A percentile compares a stretch with the other conserved stretches of the same genome.
These are phyloP conservation scores for Cepaea nemoralis DNA, from an alignment of 1,140 invertebrate species.

Conservation along the genomic window DNA sequence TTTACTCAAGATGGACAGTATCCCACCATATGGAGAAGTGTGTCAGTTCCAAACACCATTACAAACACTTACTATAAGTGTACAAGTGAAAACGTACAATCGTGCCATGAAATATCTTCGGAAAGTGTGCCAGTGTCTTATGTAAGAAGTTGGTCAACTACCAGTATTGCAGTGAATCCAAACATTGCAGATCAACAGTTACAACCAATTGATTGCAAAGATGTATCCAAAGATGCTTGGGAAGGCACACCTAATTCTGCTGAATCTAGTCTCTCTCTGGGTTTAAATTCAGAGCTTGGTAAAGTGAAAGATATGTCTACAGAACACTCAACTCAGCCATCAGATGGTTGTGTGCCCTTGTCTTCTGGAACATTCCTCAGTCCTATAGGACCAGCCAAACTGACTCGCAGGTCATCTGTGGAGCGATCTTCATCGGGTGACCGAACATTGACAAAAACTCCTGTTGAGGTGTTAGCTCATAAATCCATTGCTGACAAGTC, in stretches of 20 bases:
- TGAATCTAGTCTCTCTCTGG: background rate
- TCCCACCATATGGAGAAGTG: constrained; percentile 16
- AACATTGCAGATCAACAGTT: background rate
- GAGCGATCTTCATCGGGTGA: constrained; percentile 9
- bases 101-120: background rate
- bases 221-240: background rate
- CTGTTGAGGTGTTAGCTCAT: background rate
- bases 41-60: constrained; percentile 33
- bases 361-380: constrained; percentile 31
- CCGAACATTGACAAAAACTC: background rate
- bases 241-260: background rate
- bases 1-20: background rate
- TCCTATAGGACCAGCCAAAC: constrained; percentile 32
- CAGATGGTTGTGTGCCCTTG: background rate
- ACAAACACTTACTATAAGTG: background rate
- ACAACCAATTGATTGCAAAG: background rate
- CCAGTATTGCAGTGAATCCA: background rate
- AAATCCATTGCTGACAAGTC: constrained; percentile 1
- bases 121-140: background rate
- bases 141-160: background rate
- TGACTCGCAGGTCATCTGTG: constrained; percentile 29
- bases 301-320: constrained; percentile 1
- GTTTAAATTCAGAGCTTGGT: background rate
- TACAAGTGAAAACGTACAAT: background rate
- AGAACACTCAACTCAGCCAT: background rate